Evolutionary conservation across 2,888 invertebrate genomes (phyloP).

Genomic region (Itoplectis maculator): DNA sequence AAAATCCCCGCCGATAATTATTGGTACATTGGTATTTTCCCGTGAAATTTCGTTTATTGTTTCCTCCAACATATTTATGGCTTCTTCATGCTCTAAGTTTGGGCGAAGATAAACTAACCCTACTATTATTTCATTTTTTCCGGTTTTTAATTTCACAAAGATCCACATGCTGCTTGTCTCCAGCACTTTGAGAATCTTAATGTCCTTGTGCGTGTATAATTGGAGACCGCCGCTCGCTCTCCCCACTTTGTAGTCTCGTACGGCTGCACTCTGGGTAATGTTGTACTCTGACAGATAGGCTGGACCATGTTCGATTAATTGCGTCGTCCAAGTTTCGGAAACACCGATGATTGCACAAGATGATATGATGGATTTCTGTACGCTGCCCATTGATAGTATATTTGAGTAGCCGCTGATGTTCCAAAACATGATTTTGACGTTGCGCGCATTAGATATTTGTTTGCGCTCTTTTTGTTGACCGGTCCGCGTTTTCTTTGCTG

Average conservation of each 20-base stretch:
- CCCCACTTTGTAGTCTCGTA: constrained; percentile 4
- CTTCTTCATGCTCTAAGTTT: not conserved
- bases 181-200: not conserved
- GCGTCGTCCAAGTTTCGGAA: not conserved
- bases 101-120: not conserved
- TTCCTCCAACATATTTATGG: not conserved
- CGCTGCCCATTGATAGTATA: not conserved
- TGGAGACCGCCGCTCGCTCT: constrained; percentile 1
- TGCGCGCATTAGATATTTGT: not conserved
- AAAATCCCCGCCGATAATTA: constrained; percentile 4
- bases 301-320: constrained; percentile 3
- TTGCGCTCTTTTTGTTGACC: not conserved
- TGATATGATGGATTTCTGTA: not conserved
- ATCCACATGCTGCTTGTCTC: constrained; percentile 5
- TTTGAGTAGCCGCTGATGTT: not conserved
- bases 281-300: constrained; percentile 1
- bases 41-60: not conserved
- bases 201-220: not conserved
- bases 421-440: constrained; percentile 6
- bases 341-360: not conserved
- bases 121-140: not conserved
- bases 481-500: not conserved
- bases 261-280: not conserved
- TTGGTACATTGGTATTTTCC: not conserved
- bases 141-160: not conserved